Conservation (phyloP, 2,113 vertebrate species). For the Heteronetta atricapilla region DNA sequence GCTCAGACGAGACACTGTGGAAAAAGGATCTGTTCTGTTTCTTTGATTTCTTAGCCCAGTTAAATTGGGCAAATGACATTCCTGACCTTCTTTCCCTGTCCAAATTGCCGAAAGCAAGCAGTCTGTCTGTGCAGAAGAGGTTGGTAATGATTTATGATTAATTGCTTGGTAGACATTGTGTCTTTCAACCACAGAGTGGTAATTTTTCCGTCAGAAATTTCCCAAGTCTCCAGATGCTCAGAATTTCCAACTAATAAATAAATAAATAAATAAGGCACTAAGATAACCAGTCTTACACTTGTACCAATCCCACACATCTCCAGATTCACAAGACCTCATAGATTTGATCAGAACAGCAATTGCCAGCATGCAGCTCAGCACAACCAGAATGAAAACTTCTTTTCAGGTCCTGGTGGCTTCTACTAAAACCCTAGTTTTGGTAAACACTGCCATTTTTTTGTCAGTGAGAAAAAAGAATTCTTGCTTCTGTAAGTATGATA, state of each 20-base stretch:
- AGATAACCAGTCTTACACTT: background rate
- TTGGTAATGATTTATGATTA: background rate
- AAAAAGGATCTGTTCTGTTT: background rate
- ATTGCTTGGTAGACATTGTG: background rate
- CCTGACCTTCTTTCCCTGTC: rapidly evolving
- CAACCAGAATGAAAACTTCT: background rate
- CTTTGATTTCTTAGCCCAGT: background rate
- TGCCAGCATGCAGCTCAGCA: background rate
- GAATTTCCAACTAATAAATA: background rate
- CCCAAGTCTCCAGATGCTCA: background rate
- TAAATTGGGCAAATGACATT: background rate
- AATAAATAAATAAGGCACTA: background rate
- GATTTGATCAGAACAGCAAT: background rate
- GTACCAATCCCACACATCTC: background rate
- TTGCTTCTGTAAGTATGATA: background rate
- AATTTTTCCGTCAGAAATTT: background rate
- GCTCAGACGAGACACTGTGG: background rate
- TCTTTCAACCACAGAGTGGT: background rate
- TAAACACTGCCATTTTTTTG: background rate
- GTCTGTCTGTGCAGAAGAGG: background rate
- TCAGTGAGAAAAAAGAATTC: background rate
- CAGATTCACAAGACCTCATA: background rate
- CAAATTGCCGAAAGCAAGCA: background rate
- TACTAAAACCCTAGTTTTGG: background rate
- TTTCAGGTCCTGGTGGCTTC: background rate